Evolutionary conservation across 1,140 invertebrate species (phyloP).

Genomic region (Trissolcus basalis): DNA sequence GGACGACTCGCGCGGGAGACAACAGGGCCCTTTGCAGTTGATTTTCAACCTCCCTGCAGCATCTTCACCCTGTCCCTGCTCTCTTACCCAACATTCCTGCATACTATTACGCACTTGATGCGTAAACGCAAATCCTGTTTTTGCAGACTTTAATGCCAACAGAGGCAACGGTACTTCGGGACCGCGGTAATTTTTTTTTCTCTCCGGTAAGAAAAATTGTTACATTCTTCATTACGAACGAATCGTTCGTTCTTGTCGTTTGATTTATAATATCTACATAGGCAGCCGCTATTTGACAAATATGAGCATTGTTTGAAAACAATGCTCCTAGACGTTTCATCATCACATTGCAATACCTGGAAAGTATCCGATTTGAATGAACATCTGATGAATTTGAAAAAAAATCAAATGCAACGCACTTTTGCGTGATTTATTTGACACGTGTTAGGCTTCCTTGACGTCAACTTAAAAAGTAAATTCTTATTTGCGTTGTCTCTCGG

Average conservation of each 20-base stretch:
- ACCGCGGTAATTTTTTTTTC: background rate
- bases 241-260: slow-evolving; percentile 6
- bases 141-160: slow-evolving; percentile 25
- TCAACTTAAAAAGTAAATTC: background rate
- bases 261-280: slow-evolving; percentile 29
- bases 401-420: too few species aligned
- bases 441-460: slow-evolving; percentile 18
- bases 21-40: slow-evolving; percentile 59
- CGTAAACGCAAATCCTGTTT: slow-evolving; percentile 55
- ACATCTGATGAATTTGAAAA: slow-evolving; percentile 34
- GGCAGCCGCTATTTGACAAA: slow-evolving; percentile 18
- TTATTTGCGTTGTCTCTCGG: too few species aligned
- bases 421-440: slow-evolving; percentile 35
- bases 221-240: slow-evolving; percentile 15
- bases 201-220: slow-evolving; percentile 4
- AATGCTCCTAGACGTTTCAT: slow-evolving; percentile 27
- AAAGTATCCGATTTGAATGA: slow-evolving; percentile 38
- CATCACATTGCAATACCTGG: slow-evolving; percentile 26
- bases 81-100: slow-evolving; percentile 72
- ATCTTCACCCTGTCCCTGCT: slow-evolving; percentile 69
- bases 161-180: slow-evolving; percentile 27
- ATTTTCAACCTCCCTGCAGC: slow-evolving; percentile 70
- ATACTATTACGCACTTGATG: slow-evolving; percentile 71
- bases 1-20: slow-evolving; percentile 57
- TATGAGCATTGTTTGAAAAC: slow-evolving; percentile 36